Evolutionary conservation across 1,140 invertebrate genomes (phyloP).

Genomic region (Pseudomyrmex cubaensis): DNA sequence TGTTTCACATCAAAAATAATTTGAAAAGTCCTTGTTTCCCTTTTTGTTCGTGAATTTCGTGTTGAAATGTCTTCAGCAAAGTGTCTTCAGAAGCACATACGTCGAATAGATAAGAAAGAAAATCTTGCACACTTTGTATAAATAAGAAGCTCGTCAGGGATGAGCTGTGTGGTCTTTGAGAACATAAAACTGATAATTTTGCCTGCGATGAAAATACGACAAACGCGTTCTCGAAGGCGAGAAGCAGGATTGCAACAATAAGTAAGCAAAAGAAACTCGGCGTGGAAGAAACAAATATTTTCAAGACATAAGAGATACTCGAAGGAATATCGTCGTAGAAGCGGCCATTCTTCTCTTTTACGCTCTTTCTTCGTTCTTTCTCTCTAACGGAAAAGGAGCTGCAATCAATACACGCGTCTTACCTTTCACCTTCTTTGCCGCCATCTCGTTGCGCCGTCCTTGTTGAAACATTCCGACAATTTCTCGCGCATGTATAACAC

Average conservation of each 20-base stretch:
- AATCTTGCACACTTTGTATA: no score
- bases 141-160: not conserved
- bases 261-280: constrained; percentile 7
- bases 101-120: not conserved
- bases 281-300: constrained; percentile 44
- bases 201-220: constrained; percentile 51
- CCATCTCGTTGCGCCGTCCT: constrained; percentile 23
- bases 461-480: constrained; percentile 21
- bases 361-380: constrained; percentile 27
- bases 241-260: constrained; percentile 20
- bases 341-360: constrained; percentile 3
- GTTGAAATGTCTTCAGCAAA: not conserved
- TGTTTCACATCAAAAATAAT: not conserved
- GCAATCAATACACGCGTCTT: constrained; percentile 74
- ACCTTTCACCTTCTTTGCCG: constrained; percentile 53
- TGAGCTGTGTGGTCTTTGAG: not conserved
- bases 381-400: constrained; percentile 27
- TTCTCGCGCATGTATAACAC: constrained; percentile 22
- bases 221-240: not conserved
- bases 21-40: not conserved
- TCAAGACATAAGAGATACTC: constrained; percentile 30
- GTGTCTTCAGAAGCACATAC: not conserved
- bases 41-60: not conserved
- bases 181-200: constrained; percentile 65
- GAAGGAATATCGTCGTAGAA: constrained; percentile 30